A percentile compares a stretch with the other conserved stretches of the same genome.
Evolutionary conservation across 2,797 vertebrate species (phyloP).

Genomic region (Phoeniculus purpureus): DNA sequence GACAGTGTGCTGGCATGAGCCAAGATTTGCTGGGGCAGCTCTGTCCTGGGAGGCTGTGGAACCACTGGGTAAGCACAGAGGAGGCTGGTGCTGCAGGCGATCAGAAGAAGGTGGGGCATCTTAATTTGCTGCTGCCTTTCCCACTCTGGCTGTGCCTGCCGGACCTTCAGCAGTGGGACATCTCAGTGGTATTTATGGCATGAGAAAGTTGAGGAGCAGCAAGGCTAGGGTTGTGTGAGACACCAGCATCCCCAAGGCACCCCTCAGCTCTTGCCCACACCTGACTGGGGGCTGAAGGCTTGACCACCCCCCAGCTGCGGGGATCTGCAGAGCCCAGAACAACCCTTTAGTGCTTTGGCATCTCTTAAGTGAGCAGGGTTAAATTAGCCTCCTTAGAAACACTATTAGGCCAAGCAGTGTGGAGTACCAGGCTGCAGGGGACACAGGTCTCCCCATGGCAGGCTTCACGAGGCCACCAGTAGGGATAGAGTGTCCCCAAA

Average conservation of each 20-base stretch:
- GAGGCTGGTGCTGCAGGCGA: too few species aligned
- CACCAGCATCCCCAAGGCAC: background rate
- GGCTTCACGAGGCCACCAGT: rapidly evolving
- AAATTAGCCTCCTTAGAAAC: background rate
- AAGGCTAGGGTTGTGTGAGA: background rate
- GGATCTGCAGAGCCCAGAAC: background rate
- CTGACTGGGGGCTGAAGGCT: rapidly evolving
- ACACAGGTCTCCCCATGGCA: background rate
- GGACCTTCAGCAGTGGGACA: background rate
- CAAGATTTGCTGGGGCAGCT: background rate
- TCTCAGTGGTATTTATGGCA: rapidly evolving
- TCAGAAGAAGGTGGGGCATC: rapidly evolving
- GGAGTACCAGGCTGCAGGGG: background rate
- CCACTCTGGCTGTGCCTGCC: rapidly evolving
- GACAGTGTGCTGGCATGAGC: rapidly evolving
- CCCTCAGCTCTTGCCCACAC: background rate
- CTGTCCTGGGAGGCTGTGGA: rapidly evolving
- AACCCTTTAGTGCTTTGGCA: background rate
- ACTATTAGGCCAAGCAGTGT: rapidly evolving
- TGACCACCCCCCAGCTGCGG: rapidly evolving
- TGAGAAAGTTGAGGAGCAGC: rapidly evolving
- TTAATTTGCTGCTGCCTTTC: background rate
- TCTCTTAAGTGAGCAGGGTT: background rate
- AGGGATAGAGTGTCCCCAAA: rapidly evolving
- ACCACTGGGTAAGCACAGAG: rapidly evolving